phyloP scores from a whole-genome alignment of 1,140 invertebrate species.

The Brachionus plicatilis region DNA sequence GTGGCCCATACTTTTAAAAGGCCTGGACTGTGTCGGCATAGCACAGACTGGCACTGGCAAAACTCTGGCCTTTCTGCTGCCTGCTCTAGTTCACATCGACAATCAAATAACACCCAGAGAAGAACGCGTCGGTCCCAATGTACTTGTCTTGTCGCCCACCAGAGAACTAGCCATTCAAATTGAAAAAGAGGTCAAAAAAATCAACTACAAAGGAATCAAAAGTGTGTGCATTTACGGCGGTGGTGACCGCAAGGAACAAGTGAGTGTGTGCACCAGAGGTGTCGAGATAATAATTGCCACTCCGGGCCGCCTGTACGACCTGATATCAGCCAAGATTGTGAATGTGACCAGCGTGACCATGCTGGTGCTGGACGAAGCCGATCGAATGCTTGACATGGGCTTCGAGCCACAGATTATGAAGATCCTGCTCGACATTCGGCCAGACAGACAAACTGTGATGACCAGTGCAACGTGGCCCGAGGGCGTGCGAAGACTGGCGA shows the following conservation, averaged over 20 bases:
- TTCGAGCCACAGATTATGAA: slow-evolving; percentile 81
- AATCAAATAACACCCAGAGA: slow-evolving; percentile 65
- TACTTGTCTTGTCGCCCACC: slow-evolving; percentile 79
- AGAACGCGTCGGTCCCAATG: slow-evolving; percentile 71
- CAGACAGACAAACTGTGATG: slow-evolving; percentile 77
- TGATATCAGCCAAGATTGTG: slow-evolving; percentile 59
- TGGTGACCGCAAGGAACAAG: slow-evolving; percentile 69
- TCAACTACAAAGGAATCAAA: slow-evolving; percentile 73
- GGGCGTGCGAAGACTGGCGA: slow-evolving; percentile 72
- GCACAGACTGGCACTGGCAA: slow-evolving; percentile 78
- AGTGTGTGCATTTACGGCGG: slow-evolving; percentile 82
- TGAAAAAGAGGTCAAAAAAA: slow-evolving; percentile 78
- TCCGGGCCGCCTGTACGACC: slow-evolving; percentile 77
- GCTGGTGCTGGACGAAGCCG: slow-evolving; percentile 69
- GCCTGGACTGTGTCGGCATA: slow-evolving; percentile 82
- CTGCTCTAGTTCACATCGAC: slow-evolving; percentile 81
- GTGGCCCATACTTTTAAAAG: slow-evolving; percentile 78
- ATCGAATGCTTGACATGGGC: slow-evolving; percentile 78
- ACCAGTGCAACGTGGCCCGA: slow-evolving; percentile 82
- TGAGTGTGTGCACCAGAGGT: slow-evolving; percentile 64
- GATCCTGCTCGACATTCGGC: slow-evolving; percentile 65
- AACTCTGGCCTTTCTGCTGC: slow-evolving; percentile 81
- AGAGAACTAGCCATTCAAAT: slow-evolving; percentile 84
- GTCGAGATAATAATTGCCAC: slow-evolving; percentile 83
- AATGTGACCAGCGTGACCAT: slow-evolving; percentile 53